Evolutionary conservation across 1,140 invertebrate genomes (phyloP).

Genomic region (Drosophila asahinai): DNA sequence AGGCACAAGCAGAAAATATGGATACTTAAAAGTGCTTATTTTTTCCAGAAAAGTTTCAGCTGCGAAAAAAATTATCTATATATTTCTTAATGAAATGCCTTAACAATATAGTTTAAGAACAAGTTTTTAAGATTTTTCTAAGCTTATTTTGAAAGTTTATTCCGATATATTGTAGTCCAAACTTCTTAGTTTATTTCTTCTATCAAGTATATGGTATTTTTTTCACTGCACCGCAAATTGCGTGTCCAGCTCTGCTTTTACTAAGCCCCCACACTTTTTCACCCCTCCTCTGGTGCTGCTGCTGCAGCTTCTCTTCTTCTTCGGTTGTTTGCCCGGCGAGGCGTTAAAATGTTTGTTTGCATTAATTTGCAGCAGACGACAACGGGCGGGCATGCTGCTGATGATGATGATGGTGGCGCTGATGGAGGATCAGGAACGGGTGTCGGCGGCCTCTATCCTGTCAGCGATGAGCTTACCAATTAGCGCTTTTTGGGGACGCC

Average conservation of each 20-base stretch:
- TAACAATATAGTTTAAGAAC: too few relatives aligned
- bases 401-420: constrained; percentile 4
- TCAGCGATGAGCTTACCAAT: constrained; percentile 71
- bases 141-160: too few relatives aligned
- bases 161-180: too few relatives aligned
- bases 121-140: too few relatives aligned
- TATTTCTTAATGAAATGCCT: too few relatives aligned
- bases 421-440: constrained; percentile 35
- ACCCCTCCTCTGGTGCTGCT: constrained; percentile 5
- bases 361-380: constrained; percentile 78
- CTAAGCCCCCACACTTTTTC: constrained; percentile 14
- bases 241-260: constrained; percentile 41
- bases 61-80: too few relatives aligned
- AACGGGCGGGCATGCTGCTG: constrained; percentile 39
- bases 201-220: not conserved
- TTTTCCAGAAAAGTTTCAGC: too few relatives aligned
- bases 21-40: too few relatives aligned
- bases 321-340: constrained; percentile 70
- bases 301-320: constrained; percentile 25
- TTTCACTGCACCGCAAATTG: constrained; percentile 57
- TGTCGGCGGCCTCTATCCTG: constrained; percentile 18
- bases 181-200: too few relatives aligned
- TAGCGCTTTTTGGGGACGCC: constrained; percentile 37
- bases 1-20: too few relatives aligned
- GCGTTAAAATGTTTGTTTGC: constrained; percentile 83